Conservation (phyloP, 2,113 vertebrate species). For the Zosterops borbonicus region DNA sequence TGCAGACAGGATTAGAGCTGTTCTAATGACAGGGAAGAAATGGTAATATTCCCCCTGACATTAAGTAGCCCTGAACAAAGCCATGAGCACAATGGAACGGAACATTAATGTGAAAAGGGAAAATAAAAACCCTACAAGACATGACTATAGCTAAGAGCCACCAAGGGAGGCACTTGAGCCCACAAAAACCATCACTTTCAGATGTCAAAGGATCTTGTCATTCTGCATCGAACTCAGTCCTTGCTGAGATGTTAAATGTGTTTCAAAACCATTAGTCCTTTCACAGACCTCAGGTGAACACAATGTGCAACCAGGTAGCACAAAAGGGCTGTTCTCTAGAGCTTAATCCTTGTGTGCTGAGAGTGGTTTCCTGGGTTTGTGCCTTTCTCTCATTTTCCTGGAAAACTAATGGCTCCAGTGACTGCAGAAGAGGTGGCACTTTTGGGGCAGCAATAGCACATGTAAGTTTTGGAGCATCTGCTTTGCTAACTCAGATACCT, state of each 20-base stretch:
- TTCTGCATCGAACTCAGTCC: not conserved
- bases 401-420: not conserved
- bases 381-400: not conserved
- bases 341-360: not conserved
- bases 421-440: not conserved
- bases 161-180: slow-evolving; percentile 21
- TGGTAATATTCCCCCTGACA: slow-evolving; percentile 35
- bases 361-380: not conserved
- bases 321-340: not conserved
- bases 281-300: not conserved
- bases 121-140: slow-evolving; percentile 29
- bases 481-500: not conserved
- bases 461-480: slow-evolving; percentile 12
- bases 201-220: slow-evolving; percentile 27
- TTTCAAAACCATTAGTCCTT: not conserved
- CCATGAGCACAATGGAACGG: slow-evolving; percentile 1
- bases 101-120: slow-evolving; percentile 7
- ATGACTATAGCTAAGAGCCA: not conserved
- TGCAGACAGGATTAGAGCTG: slow-evolving; percentile 39
- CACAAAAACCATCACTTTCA: not conserved
- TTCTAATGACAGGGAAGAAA: slow-evolving; percentile 39
- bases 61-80: slow-evolving; percentile 45
- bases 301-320: not conserved
- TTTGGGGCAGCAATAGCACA: not conserved
- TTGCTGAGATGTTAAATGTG: slow-evolving; percentile 17